Base-by-base conservation (phyloP, 2,888 invertebrate genomes). In the Drosophila melanosoma region DNA sequence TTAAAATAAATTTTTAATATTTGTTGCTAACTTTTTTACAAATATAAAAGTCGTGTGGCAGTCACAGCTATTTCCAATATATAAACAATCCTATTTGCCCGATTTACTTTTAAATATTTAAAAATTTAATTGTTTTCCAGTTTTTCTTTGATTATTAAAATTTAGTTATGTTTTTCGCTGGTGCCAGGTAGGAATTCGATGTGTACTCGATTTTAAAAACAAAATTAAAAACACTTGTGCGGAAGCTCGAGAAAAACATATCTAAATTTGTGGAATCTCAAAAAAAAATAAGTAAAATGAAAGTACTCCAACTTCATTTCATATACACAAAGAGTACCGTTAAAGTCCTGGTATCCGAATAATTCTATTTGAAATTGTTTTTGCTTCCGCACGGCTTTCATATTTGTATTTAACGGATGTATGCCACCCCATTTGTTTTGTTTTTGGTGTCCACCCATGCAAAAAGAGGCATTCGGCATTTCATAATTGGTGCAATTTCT, bases 401-500 rank as follows among this genome's bases (percentile, higher is more conserved):
- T 76, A 56, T 77, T 45, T 70, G 61, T 67, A 48, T 54, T 68
- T 49, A 42, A 60, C 40, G 70, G 35, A 35, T 57, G 48, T 70
- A 32, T 61, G 45, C 38, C 64, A 69, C 23, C 57, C 69, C 69
- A 79, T 75, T 76, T 59, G 76, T 69, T 66, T 75, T 69, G 54
- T 51, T 74, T 74, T 68, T 36, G 29, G 36, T 57, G 51, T 40
- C 48, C 33, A 61, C 4, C 51, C 56, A 64, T 59, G 69, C 56
- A 77, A 72, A 54, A 26, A 68, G 64, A 63, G 52, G 59, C 68
- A 74, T 73, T 81, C 69, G 64, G 69, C 69, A 74, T 82, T 89
- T 87, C 75, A 88, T 83, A 87, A 89, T 90, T 90, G 81, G 78
- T 84, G 81, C 87, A 89, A 90, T 91, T 91, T 87, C 79, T 92